Conservation (phyloP, 1,140 invertebrate genomes). For the Camponotus floridanus region DNA sequence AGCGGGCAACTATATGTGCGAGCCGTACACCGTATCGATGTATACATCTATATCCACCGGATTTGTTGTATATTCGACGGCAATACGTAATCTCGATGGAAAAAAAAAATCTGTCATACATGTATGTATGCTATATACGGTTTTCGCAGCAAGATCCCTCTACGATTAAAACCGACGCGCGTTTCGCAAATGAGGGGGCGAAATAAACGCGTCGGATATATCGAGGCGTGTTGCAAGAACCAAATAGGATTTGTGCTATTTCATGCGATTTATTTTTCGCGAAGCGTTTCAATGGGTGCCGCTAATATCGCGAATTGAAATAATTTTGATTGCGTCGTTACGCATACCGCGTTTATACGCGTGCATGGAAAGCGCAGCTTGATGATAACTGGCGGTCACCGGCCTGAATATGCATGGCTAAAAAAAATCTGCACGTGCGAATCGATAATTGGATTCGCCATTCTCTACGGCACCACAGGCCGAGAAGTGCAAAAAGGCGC, state of each 20-base stretch:
- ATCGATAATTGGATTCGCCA: conserved; percentile 65
- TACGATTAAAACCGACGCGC: conserved; percentile 34
- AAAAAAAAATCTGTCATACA: not conserved
- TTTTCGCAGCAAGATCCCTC: conserved; percentile 1
- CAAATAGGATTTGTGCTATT: conserved; percentile 58
- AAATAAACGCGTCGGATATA: conserved; percentile 46
- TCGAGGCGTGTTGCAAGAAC: conserved; percentile 37
- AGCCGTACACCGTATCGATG: not conserved
- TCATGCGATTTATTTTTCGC: conserved; percentile 64
- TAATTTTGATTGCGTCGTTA: conserved; percentile 66
- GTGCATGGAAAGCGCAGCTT: conserved; percentile 47
- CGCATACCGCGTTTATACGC: conserved; percentile 52
- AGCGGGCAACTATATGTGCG: not conserved
- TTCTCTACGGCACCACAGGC: conserved; percentile 44
- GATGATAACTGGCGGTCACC: conserved; percentile 62
- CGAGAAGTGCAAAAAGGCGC: conserved; percentile 49
- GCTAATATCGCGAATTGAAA: conserved; percentile 66
- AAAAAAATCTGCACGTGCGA: conserved; percentile 66
- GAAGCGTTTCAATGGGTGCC: conserved; percentile 47
- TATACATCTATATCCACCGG: not conserved
- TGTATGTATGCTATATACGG: no score
- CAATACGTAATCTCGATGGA: not conserved
- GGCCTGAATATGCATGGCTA: conserved; percentile 66
- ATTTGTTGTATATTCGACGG: conserved; percentile 6
- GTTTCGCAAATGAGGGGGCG: conserved; percentile 14